Percentiles rank a stretch among this genome's conserved stretches.
Conservation (phyloP, 2,113 vertebrate genomes). For the Acrocephalus kingi region DNA sequence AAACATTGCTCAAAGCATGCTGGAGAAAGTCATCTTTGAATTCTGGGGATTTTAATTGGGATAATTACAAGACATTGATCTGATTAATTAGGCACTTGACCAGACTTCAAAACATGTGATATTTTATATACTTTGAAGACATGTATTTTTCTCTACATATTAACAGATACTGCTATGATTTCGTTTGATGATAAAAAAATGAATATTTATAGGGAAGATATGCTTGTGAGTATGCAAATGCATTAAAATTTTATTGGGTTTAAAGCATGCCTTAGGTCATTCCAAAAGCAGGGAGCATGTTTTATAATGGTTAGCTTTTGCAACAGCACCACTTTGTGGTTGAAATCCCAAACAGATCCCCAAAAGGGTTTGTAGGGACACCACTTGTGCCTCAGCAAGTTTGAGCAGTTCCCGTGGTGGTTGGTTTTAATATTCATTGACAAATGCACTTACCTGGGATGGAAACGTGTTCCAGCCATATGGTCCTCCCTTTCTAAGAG, state of each 20-base stretch:
- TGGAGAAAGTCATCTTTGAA: not conserved
- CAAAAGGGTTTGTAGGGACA: not conserved
- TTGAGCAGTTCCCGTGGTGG: not conserved
- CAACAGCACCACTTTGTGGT: slow-evolving; percentile 81
- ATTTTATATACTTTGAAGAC: not conserved
- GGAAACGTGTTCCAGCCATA: not conserved
- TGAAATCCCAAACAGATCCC: slow-evolving; percentile 55
- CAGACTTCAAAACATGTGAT: not conserved
- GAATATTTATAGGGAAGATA: slow-evolving; percentile 10
- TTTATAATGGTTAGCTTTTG: slow-evolving; percentile 64
- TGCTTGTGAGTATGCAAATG: not conserved
- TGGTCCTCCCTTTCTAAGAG: not conserved
- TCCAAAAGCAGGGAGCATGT: not conserved
- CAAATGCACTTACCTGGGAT: not conserved
- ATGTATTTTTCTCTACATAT: not conserved
- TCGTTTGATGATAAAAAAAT: not conserved
- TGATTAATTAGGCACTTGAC: slow-evolving; percentile 33
- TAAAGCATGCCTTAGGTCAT: not conserved
- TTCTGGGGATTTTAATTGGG: not conserved
- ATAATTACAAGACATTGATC: slow-evolving; percentile 8
- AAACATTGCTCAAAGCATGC: not conserved
- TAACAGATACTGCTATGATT: not conserved
- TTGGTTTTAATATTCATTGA: not conserved
- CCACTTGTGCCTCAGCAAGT: not conserved
- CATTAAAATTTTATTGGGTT: not conserved